phyloP scores from a whole-genome alignment of 2,888 invertebrate genomes.

The Lasius fuliginosus region DNA sequence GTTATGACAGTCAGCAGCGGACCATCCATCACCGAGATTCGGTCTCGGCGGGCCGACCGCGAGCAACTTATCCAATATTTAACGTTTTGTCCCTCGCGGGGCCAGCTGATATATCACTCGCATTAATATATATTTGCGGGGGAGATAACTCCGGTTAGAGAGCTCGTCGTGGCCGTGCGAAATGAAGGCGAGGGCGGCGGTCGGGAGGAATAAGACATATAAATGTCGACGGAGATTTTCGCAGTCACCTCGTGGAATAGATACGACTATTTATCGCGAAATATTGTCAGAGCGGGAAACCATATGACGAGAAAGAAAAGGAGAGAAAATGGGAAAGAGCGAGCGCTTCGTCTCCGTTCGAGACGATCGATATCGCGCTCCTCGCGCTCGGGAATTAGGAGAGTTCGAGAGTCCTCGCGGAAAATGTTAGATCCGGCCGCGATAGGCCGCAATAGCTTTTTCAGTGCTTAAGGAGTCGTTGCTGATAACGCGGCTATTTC shows the following conservation, averaged over 20 bases:
- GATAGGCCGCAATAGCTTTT: conserved; percentile 54
- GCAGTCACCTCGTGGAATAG: conserved; percentile 56
- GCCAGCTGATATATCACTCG: conserved; percentile 85
- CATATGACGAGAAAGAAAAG: not conserved
- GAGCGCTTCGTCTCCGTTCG: conserved; percentile 4
- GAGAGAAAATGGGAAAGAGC: not conserved
- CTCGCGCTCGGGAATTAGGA: conserved; percentile 37
- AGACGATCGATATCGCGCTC: conserved; percentile 46
- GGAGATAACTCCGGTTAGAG: conserved; percentile 72
- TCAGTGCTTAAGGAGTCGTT: conserved; percentile 39
- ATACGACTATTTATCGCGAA: conserved; percentile 51
- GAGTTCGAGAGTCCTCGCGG: conserved; percentile 50
- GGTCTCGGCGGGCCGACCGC: conserved; percentile 83
- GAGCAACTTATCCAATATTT: conserved; percentile 86
- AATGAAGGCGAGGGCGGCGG: conserved; percentile 7
- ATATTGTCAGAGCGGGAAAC: conserved; percentile 15
- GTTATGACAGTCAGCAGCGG: conserved; percentile 86
- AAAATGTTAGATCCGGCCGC: conserved; percentile 43
- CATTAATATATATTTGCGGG: conserved; percentile 86
- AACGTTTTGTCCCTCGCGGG: conserved; percentile 86
- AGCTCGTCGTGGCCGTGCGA: conserved; percentile 18
- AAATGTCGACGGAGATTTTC: conserved; percentile 66
- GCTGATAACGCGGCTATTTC: conserved; percentile 49
- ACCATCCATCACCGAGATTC: conserved; percentile 85
- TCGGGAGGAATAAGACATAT: conserved; percentile 48